Evolutionary conservation across 2,888 invertebrate species (phyloP).

Genomic region (Ophioninae sp.): DNA sequence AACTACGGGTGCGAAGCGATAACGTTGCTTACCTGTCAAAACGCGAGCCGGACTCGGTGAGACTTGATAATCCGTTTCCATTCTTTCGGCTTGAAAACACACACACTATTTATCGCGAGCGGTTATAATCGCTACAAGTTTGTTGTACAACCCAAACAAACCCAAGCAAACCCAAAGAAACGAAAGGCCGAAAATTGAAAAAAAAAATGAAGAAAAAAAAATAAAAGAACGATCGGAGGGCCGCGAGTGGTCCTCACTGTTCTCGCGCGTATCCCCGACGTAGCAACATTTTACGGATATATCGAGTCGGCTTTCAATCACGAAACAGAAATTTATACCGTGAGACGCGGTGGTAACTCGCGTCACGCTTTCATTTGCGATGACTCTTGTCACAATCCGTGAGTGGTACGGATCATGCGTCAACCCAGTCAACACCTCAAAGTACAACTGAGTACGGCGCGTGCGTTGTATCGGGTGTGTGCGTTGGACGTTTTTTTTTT

Average conservation of each 20-base stretch:
- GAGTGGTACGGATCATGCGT: slow-evolving; percentile 9
- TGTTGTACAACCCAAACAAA: too few relatives aligned
- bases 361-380: slow-evolving; percentile 75
- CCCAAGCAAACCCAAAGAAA: background rate
- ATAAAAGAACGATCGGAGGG: slow-evolving; percentile 29
- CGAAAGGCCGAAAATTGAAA: slow-evolving; percentile 5
- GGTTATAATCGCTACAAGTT: slow-evolving; percentile 39
- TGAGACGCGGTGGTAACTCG: slow-evolving; percentile 63
- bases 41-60: slow-evolving; percentile 78
- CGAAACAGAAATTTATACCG: slow-evolving; percentile 33
- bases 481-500: background rate
- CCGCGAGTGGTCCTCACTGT: slow-evolving; percentile 14
- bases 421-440: slow-evolving; percentile 44
- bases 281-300: slow-evolving; percentile 63
- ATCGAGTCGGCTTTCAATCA: slow-evolving; percentile 52
- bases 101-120: slow-evolving; percentile 33
- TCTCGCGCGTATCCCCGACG: slow-evolving; percentile 57
- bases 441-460: background rate
- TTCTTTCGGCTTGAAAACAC: slow-evolving; percentile 63
- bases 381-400: slow-evolving; percentile 41
- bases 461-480: background rate
- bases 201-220: background rate
- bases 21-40: slow-evolving; percentile 77
- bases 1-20: background rate
- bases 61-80: slow-evolving; percentile 80